Evolutionary conservation across 2,888 invertebrate species (phyloP).

Genomic region (Rotaria sp.): DNA sequence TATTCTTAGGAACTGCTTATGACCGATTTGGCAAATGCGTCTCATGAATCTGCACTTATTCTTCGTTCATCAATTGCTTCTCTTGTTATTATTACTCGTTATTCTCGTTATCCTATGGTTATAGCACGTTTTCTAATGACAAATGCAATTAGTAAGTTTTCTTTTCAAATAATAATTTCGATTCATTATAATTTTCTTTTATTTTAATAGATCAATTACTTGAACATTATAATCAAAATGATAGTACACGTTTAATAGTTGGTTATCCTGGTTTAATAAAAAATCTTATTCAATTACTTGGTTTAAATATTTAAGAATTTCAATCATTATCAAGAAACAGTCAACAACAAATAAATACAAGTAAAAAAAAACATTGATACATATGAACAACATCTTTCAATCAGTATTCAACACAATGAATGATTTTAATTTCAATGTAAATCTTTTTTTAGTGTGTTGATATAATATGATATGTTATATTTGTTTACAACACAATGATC

Average conservation of each 20-base stretch:
- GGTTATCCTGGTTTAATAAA: not conserved
- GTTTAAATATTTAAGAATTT: not conserved
- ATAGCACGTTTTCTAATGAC: slow-evolving; percentile 11
- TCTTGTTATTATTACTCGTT: not conserved
- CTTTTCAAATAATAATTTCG: too few species aligned
- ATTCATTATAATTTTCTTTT: too few species aligned
- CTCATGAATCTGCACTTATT: slow-evolving; percentile 6
- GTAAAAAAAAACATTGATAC: not conserved
- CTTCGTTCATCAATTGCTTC: slow-evolving; percentile 1
- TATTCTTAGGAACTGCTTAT: not conserved
- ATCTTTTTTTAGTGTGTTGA: not conserved
- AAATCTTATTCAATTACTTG: slow-evolving; percentile 3
- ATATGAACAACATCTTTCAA: not conserved
- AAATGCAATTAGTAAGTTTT: not conserved
- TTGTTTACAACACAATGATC: slow-evolving; percentile 16
- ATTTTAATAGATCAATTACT: not conserved
- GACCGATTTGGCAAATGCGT: not conserved
- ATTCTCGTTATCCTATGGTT: not conserved
- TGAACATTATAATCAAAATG: not conserved
- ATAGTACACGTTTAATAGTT: not conserved
- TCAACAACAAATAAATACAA: not conserved
- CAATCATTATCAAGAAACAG: not conserved
- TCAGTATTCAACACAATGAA: not conserved
- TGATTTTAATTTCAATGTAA: not conserved
- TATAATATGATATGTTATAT: not conserved